A percentile compares a stretch with the other conserved stretches of the same genome.
Conservation (phyloP, 37 sponge, comb jelly and placozoan genomes). For the Chondrilla cf. caribensis region DNA sequence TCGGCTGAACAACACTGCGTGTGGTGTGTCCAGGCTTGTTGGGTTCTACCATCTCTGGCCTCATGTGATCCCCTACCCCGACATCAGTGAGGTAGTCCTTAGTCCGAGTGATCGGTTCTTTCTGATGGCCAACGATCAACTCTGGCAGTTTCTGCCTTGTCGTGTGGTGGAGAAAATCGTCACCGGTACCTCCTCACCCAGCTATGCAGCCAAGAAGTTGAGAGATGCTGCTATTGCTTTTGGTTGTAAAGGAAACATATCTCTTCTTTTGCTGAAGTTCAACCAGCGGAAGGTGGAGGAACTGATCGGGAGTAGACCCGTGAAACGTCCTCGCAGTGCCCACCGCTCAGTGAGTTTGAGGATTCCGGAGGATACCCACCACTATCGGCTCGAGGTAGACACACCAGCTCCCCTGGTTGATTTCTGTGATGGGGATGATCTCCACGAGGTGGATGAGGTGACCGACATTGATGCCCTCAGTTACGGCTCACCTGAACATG, state of each 20-base stretch:
- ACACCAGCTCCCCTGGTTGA: not conserved
- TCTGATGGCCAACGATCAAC: conserved; percentile 63
- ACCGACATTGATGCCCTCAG: conserved; percentile 9
- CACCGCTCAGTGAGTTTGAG: not conserved
- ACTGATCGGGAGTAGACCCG: conserved; percentile 1
- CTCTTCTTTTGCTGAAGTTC: conserved; percentile 57
- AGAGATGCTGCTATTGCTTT: conserved; percentile 72
- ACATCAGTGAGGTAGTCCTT: conserved; percentile 51
- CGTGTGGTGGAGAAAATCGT: conserved; percentile 35
- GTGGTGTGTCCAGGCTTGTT: conserved; percentile 52
- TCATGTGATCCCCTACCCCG: conserved; percentile 73
- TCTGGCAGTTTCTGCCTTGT: conserved; percentile 66
- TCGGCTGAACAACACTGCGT: conserved; percentile 47
- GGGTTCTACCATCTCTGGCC: conserved; percentile 80
- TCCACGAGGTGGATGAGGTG: not conserved
- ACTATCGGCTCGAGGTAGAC: conserved; percentile 17
- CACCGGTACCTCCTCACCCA: conserved; percentile 20
- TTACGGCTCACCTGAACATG: conserved; percentile 3
- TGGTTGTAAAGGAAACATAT: conserved; percentile 59
- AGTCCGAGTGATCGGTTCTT: conserved; percentile 52
- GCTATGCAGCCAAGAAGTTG: conserved; percentile 57
- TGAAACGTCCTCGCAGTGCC: not conserved
- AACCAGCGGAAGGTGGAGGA: not conserved
- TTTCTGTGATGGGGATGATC: not conserved
- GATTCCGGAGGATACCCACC: conserved; percentile 15